These are phyloP conservation scores for Plusia festucae DNA, from an alignment of 2,888 invertebrate genomes.

Conservation along the genomic window DNA sequence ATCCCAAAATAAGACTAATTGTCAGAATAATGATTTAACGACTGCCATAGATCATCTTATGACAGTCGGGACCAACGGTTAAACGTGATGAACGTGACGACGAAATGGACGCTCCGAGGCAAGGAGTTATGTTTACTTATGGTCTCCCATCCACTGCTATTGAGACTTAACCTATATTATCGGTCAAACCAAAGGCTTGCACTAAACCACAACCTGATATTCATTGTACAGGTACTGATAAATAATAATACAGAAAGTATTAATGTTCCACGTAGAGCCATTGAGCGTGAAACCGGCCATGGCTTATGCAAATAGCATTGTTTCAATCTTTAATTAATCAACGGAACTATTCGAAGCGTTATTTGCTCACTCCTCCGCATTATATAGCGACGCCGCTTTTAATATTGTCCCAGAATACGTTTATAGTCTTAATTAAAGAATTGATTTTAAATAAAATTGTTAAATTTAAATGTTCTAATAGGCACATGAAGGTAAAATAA, in stretches of 20 bases:
- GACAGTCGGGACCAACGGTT: too few species aligned
- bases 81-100: too few species aligned
- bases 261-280: background rate
- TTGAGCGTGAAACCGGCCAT: background rate
- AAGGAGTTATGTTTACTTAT: too few species aligned
- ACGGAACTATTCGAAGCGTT: slow-evolving; percentile 23
- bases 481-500: background rate
- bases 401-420: slow-evolving; percentile 1
- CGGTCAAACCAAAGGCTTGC: too few species aligned
- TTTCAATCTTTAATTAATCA: slow-evolving; percentile 44
- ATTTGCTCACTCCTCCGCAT: slow-evolving; percentile 2
- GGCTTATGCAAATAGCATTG: slow-evolving; percentile 17
- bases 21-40: too few species aligned
- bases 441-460: background rate
- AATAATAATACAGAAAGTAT: background rate
- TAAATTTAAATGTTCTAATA: background rate
- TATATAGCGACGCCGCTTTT: background rate
- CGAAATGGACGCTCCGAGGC: too few species aligned
- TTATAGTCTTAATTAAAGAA: slow-evolving; percentile 14
- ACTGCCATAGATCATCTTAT: too few species aligned
- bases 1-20: too few species aligned
- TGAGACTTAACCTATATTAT: too few species aligned
- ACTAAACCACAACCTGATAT: too few species aligned
- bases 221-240: too few species aligned
- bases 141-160: too few species aligned